A percentile compares a stretch with the other conserved stretches of the same genome.
These are phyloP conservation scores for Accipiter virgatus DNA, from an alignment of 2,113 vertebrate species.

Conservation along the genomic window DNA sequence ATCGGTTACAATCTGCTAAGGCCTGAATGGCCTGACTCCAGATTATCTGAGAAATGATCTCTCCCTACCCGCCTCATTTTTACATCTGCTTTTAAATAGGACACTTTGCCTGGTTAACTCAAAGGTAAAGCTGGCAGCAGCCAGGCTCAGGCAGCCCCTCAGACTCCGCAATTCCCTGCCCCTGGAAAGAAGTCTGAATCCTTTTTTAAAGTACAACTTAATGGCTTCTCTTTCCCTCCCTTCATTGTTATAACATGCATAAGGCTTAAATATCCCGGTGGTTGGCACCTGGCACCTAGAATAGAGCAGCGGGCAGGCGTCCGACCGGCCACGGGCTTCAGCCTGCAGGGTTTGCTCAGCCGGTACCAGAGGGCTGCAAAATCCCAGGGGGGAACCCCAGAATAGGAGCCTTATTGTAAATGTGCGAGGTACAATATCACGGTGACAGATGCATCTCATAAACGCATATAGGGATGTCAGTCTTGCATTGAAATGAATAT, in stretches of 20 bases:
- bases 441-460: not conserved
- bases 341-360: not conserved
- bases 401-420: not conserved
- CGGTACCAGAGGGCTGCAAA: not conserved
- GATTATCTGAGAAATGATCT: constrained; percentile 58
- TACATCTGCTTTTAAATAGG: constrained; percentile 30
- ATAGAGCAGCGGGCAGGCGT: not conserved
- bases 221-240: not conserved
- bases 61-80: not conserved
- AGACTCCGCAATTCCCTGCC: not conserved
- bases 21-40: constrained; percentile 27
- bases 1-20: constrained; percentile 39
- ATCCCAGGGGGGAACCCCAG: not conserved
- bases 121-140: not conserved
- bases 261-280: not conserved
- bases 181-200: not conserved
- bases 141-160: not conserved
- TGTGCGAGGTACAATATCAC: not conserved
- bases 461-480: not conserved
- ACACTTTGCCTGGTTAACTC: not conserved
- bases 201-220: not conserved
- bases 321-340: not conserved
- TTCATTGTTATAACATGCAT: not conserved
- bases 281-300: not conserved
- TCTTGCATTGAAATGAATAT: not conserved